phyloP scores from a whole-genome alignment of 1,140 invertebrate genomes.

The Myzus persicae region DNA sequence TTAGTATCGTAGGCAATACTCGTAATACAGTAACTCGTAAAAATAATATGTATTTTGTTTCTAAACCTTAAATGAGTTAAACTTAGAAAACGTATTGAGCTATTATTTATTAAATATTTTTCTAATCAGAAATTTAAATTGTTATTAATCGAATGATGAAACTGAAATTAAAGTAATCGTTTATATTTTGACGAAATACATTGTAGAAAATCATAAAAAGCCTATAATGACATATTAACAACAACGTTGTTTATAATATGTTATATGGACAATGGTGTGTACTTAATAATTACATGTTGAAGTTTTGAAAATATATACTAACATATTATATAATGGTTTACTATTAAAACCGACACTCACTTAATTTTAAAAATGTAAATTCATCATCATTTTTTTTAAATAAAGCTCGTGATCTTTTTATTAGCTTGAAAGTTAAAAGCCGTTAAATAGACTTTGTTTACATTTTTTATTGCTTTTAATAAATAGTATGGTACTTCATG shows the following conservation, averaged over 20 bases:
- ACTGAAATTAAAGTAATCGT: not conserved
- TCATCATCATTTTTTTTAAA: not conserved
- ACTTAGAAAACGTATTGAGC: no score
- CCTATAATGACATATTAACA: no score
- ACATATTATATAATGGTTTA: not conserved
- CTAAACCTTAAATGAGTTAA: not conserved
- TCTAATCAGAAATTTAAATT: not conserved
- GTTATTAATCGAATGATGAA: not conserved
- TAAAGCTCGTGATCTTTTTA: not conserved
- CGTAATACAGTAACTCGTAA: not conserved
- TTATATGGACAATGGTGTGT: not conserved
- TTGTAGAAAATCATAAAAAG: not conserved
- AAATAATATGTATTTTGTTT: not conserved
- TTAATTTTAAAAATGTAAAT: not conserved
- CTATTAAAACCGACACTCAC: not conserved
- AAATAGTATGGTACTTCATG: not conserved
- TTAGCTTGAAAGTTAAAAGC: not conserved
- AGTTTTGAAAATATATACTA: not conserved
- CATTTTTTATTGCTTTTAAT: conserved; percentile 3
- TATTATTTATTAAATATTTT: not conserved
- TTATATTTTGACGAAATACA: not conserved
- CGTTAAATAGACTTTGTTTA: not conserved
- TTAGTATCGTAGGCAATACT: not conserved
- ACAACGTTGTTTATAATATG: not conserved
- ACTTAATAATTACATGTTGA: not conserved